phyloP scores from a whole-genome alignment of 2,797 vertebrate species.

The Xenentodon cancila region DNA sequence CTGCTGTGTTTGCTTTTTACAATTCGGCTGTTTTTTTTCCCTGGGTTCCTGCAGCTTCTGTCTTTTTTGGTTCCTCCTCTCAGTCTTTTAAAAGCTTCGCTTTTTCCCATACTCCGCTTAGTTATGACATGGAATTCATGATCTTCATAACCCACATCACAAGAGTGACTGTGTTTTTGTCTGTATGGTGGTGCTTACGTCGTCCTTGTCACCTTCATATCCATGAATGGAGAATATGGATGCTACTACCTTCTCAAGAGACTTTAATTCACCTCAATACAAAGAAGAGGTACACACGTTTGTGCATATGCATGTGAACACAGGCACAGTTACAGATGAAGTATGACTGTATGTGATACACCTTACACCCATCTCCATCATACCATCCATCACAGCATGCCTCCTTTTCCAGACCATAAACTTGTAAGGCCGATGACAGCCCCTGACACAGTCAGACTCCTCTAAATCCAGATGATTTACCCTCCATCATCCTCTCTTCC shows the following conservation, averaged over 20 bases:
- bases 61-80: slow-evolving; percentile 50
- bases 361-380: slow-evolving; percentile 48
- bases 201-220: slow-evolving; percentile 76
- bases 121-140: slow-evolving; percentile 30
- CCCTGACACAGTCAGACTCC: slow-evolving; percentile 27
- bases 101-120: slow-evolving; percentile 41
- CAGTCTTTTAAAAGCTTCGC: slow-evolving; percentile 30
- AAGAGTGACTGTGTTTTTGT: slow-evolving; percentile 39
- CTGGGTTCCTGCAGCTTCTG: slow-evolving; percentile 54
- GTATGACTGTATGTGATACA: slow-evolving; percentile 43
- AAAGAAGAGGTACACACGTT: slow-evolving; percentile 78
- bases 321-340: slow-evolving; percentile 40
- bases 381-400: slow-evolving; percentile 57
- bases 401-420: slow-evolving; percentile 60
- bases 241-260: slow-evolving; percentile 78
- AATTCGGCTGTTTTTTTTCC: slow-evolving; percentile 29
- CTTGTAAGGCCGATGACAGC: slow-evolving; percentile 52
- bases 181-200: slow-evolving; percentile 43
- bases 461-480: slow-evolving; percentile 60
- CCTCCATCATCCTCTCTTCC: slow-evolving; percentile 50
- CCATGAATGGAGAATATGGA: slow-evolving; percentile 84
- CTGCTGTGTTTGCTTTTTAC: slow-evolving; percentile 48
- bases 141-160: slow-evolving; percentile 45
- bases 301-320: slow-evolving; percentile 33
- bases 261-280: slow-evolving; percentile 85